phyloP scores from a whole-genome alignment of 1,140 invertebrate genomes.

The Drosophila triauraria region DNA sequence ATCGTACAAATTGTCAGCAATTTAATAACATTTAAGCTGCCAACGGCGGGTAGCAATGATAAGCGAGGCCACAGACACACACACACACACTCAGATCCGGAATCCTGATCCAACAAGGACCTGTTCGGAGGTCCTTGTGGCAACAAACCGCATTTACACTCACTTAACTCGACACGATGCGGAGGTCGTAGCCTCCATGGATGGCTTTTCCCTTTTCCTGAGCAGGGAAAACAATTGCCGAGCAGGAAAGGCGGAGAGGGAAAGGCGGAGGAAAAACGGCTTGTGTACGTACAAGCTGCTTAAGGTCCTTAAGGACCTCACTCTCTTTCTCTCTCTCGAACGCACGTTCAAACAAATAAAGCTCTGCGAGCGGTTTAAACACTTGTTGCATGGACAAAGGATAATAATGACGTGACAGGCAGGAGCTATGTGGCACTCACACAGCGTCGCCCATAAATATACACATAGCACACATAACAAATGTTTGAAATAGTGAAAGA shows the following conservation, averaged over 20 bases:
- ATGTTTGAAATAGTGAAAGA: background rate
- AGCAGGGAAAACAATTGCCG: slow-evolving; percentile 70
- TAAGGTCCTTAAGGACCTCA: slow-evolving; percentile 63
- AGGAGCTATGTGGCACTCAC: slow-evolving; percentile 20
- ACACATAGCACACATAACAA: background rate
- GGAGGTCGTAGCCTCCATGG: slow-evolving; percentile 39
- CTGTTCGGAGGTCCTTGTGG: slow-evolving; percentile 41
- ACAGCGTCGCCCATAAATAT: slow-evolving; percentile 20
- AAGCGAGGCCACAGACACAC: slow-evolving; percentile 28
- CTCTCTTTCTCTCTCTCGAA: slow-evolving; percentile 12
- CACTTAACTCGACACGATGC: slow-evolving; percentile 70
- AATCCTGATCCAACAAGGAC: slow-evolving; percentile 28
- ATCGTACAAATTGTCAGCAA: slow-evolving; percentile 75
- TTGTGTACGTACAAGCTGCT: slow-evolving; percentile 70
- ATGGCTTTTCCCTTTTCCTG: slow-evolving; percentile 16
- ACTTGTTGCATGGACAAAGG: slow-evolving; percentile 78
- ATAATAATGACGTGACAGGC: slow-evolving; percentile 75
- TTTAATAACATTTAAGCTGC: slow-evolving; percentile 79
- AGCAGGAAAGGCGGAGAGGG: slow-evolving; percentile 22
- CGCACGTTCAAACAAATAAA: slow-evolving; percentile 68
- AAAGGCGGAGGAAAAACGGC: slow-evolving; percentile 40
- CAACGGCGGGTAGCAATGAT: slow-evolving; percentile 55
- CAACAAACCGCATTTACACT: slow-evolving; percentile 76
- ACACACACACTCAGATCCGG: background rate
- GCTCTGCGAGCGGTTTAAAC: slow-evolving; percentile 70